Evolutionary conservation across 92 coral and sea anemone genomes (phyloP), one percentile per base, ranked within the genome.

Genomic region (Siderastrea radians): DNA sequence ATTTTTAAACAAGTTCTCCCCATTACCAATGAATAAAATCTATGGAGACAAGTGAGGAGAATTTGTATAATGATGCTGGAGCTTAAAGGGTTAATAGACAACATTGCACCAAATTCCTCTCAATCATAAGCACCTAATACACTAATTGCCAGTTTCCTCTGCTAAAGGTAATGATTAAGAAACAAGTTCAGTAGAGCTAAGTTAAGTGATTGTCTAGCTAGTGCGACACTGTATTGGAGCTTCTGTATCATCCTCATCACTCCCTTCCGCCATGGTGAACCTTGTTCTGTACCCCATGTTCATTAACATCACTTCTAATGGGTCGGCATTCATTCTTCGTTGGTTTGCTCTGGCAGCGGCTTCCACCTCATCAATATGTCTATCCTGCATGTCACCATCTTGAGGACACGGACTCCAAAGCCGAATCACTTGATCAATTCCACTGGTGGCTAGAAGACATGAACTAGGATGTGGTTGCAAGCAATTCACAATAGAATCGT

Each of bases 261-360:
- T 95, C 8, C 99, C 98, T 61, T 98, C 99, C 4, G 93, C 84
- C 61, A 91, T 78, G 4, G 97, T 91, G 65, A 93, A 91, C 62
- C 98, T 91, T 68, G 96, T 93, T 66, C 96, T 70, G 82, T 96
- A 98, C 3, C 99, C 98, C 94, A 98, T 90, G 61, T 98, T 98
- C 97, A 98, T 94, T 48, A 98, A 84, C 99, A 98, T 98, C 74
- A 96, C 97, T 61, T 98, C 99, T 44, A 98, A 86, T 10, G 99
- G 99, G 86, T 98, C 99, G 7, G 99, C 98, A 80, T 98, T 98
- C 99, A 98, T 98, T 87, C 99, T 93, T 73, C 91, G 89, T 83
- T 98, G 99, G 79, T 98, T 98, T 54, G 98, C 99, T 72, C 89
- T 90, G 14, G 99, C 98, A 0, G 98, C 99, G 71, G 98, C 98